Evolutionary conservation across 2,113 vertebrate species (phyloP).

Genomic region (Calonectris borealis): DNA sequence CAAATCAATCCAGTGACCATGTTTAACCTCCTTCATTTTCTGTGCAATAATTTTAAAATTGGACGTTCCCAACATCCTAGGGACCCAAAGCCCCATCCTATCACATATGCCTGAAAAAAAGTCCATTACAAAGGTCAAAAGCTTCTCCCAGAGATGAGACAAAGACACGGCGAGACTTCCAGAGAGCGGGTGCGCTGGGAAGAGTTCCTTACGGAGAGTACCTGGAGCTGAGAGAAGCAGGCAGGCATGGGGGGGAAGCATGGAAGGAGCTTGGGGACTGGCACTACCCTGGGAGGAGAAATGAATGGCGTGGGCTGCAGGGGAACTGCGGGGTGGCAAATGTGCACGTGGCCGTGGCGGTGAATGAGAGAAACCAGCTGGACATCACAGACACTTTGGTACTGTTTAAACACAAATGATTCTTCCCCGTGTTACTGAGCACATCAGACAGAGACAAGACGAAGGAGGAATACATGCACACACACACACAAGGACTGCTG

Average conservation of each 20-base stretch:
- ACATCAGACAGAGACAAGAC: background rate
- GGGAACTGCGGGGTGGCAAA: background rate
- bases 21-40: background rate
- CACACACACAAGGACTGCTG: background rate
- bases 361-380: background rate
- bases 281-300: constrained; percentile 27
- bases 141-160: constrained; percentile 6
- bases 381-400: background rate
- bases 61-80: background rate
- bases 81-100: background rate
- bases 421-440: background rate
- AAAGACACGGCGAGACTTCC: background rate
- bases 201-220: background rate
- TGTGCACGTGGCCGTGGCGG: background rate
- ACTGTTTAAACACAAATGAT: background rate
- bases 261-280: background rate
- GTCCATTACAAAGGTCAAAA: background rate
- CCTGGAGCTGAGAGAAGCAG: constrained; percentile 37
- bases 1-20: background rate
- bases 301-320: background rate
- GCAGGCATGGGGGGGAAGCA: background rate
- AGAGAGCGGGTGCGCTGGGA: background rate
- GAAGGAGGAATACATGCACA: background rate
- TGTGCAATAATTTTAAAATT: background rate
- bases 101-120: background rate